A percentile compares a stretch with the other conserved stretches of the same genome.
Conservation (phyloP, 1,140 invertebrate species). For the Papilio machaon region DNA sequence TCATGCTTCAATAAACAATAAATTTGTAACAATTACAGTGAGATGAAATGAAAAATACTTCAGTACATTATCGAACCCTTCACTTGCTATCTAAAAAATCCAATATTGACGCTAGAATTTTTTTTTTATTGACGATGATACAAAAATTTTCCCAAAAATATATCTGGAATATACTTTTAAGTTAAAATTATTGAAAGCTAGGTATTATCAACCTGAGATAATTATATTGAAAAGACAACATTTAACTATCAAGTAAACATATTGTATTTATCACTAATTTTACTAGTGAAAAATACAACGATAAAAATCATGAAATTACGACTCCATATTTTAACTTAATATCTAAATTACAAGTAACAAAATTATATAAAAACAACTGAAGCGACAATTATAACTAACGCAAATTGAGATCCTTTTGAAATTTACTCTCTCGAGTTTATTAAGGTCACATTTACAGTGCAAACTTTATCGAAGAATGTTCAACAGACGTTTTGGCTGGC, state of each 20-base stretch:
- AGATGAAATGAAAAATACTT: conserved; percentile 12
- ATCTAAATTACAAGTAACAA: background rate
- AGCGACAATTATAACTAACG: conserved; percentile 7
- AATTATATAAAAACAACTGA: background rate
- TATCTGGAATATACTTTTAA: too few species aligned
- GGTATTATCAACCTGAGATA: too few species aligned
- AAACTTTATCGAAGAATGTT: conserved; percentile 40
- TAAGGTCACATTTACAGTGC: conserved; percentile 28
- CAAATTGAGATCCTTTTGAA: conserved; percentile 24
- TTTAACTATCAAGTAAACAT: too few species aligned
- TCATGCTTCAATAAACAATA: background rate
- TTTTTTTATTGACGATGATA: too few species aligned
- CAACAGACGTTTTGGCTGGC: conserved; percentile 38
- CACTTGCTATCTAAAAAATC: background rate
- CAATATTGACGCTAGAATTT: background rate
- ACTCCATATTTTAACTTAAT: background rate
- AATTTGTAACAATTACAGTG: background rate
- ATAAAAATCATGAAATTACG: too few species aligned
- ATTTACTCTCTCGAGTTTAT: conserved; percentile 29
- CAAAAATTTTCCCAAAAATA: too few species aligned
- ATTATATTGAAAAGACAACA: too few species aligned
- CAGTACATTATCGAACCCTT: background rate
- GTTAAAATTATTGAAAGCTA: too few species aligned
- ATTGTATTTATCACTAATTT: too few species aligned
- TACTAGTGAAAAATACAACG: too few species aligned